A percentile compares a stretch with the other conserved stretches of the same genome.
These are phyloP conservation scores for Zeugodacus cucurbitae DNA, from an alignment of 1,140 invertebrate genomes.

Conservation along the genomic window DNA sequence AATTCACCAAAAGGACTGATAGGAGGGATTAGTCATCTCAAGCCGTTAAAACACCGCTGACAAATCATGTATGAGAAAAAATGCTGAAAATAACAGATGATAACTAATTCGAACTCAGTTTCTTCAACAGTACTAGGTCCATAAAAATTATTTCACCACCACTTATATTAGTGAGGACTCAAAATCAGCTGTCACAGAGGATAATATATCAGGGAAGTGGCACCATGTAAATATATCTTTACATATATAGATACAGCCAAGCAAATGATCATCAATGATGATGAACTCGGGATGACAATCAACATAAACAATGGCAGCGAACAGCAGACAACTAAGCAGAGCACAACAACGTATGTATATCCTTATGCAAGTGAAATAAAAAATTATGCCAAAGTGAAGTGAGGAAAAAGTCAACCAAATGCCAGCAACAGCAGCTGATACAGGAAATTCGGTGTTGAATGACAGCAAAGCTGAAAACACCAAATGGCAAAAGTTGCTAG, in stretches of 20 bases:
- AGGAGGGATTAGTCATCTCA: too few species aligned
- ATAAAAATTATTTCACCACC: background rate
- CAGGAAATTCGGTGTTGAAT: slow-evolving; percentile 34
- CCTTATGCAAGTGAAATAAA: background rate
- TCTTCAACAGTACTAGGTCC: background rate
- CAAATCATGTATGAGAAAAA: too few species aligned
- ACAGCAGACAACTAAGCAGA: background rate
- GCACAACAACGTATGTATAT: background rate
- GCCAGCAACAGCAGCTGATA: slow-evolving; percentile 35
- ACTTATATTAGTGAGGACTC: background rate
- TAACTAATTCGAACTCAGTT: too few species aligned
- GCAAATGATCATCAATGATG: background rate
- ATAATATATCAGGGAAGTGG: background rate
- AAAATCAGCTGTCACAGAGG: background rate
- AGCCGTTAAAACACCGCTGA: too few species aligned
- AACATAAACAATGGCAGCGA: background rate
- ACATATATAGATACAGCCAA: background rate
- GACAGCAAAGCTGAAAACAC: background rate
- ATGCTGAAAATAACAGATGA: too few species aligned
- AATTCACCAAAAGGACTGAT: too few species aligned
- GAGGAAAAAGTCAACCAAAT: background rate
- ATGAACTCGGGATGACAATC: background rate
- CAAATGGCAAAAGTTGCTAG: slow-evolving; percentile 3
- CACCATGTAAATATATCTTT: background rate
- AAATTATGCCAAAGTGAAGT: background rate